phyloP scores from a whole-genome alignment of 2,888 invertebrate genomes.

The Phortica magna region DNA sequence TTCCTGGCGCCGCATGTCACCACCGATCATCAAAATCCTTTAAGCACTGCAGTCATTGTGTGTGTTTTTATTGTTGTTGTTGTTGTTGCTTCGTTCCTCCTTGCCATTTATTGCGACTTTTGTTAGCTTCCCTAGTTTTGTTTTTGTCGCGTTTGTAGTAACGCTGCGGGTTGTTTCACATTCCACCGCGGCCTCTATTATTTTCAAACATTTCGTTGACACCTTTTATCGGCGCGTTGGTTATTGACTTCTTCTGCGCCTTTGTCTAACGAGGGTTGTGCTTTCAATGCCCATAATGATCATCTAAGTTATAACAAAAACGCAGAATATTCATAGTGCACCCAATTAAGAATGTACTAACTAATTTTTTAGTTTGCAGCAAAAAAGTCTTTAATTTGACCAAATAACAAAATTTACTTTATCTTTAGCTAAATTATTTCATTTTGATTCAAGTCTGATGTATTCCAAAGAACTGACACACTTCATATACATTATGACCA shows the following conservation, averaged over 20 bases:
- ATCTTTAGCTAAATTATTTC: no score
- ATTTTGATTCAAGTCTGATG: no score
- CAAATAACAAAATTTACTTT: no score
- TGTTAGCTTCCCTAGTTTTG: not conserved
- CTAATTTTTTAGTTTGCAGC: no score
- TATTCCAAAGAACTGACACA: no score
- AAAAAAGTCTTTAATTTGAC: no score
- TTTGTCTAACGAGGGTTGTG: no score
- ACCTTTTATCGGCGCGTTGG: constrained; percentile 17
- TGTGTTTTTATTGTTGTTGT: constrained; percentile 4
- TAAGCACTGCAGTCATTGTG: not conserved
- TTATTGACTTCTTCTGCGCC: not conserved
- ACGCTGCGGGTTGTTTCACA: constrained; percentile 21
- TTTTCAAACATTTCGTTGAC: constrained; percentile 15
- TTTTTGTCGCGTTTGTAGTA: constrained; percentile 4
- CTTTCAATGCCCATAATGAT: no score
- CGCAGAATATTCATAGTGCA: no score
- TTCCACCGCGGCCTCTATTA: not conserved
- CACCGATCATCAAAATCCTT: constrained; percentile 11
- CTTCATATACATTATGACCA: no score
- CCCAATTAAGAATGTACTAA: no score
- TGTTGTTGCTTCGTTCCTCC: not conserved
- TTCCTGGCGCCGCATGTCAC: constrained; percentile 27
- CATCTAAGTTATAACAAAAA: no score
- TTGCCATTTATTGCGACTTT: not conserved